Conservation (phyloP, 2,888 invertebrate species). For the Oligia strigilis region DNA sequence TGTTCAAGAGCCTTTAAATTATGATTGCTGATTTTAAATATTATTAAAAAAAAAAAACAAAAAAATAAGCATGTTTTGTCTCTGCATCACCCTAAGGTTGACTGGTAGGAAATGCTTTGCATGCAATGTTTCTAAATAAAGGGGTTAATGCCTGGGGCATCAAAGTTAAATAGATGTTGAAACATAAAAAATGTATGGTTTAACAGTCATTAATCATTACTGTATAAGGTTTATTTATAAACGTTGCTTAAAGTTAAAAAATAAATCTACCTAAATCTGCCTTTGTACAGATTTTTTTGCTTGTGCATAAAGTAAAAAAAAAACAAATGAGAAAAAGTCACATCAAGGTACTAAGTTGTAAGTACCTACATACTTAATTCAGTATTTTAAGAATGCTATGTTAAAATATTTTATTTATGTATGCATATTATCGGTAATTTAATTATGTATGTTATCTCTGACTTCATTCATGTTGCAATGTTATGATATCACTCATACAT, state of each 20-base stretch:
- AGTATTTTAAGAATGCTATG: not conserved
- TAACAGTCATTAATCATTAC: not conserved
- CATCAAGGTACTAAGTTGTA: not conserved
- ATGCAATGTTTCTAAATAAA: too few species aligned
- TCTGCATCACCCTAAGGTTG: not conserved
- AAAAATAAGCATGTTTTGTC: not conserved
- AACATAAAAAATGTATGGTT: not conserved
- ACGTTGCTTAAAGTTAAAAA: not conserved
- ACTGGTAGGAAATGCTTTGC: not conserved
- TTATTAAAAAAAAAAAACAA: not conserved
- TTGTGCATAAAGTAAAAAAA: too few species aligned
- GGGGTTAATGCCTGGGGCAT: too few species aligned
- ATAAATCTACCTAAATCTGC: not conserved
- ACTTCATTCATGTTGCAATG: conserved; percentile 16
- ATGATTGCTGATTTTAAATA: not conserved
- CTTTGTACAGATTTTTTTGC: too few species aligned
- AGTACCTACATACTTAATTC: not conserved
- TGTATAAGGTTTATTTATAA: too few species aligned
- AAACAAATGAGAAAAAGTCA: not conserved
- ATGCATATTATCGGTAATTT: not conserved
- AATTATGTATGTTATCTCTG: conserved; percentile 20
- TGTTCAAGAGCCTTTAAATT: not conserved
- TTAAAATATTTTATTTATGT: not conserved
- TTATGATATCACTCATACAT: not conserved
- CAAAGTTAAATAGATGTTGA: too few species aligned